Evolutionary conservation across 2,797 vertebrate genomes (phyloP), one percentile per base, ranked within the genome.

Genomic region (Diglossa cyanea): DNA sequence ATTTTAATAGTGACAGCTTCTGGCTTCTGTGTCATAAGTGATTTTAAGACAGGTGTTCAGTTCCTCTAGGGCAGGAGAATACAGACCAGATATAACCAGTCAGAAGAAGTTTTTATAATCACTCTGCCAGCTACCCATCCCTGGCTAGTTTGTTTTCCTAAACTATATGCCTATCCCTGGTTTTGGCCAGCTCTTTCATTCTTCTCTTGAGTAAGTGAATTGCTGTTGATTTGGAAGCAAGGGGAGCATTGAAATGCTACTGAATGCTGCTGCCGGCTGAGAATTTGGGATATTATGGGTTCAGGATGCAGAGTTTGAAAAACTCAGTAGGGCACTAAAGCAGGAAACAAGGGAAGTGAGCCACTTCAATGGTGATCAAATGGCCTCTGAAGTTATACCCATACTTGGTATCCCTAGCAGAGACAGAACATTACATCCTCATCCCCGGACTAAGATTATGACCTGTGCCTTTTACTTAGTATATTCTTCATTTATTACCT

Each of bases 361-460:
- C 17, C 10, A 3, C 45, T 55, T 63, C 14, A 45, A 1, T 40
- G 50, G 16, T 18, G 67, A 13, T 20, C 5, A 5, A 74, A 24
- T 13, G 47, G 19, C 33, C 15, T 70, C 44, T 66, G 55, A 73
- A 67, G 28, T 39, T 63, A 18, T 14, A 42, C 3, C 7, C 10
- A 11, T 3, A 3, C 17, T 33, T 54, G 23, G 6, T 50, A 70
- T 37, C 35, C 14, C 16, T 50, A 10, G 11, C 15, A 50, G 40
- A 65, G 9, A 37, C 58, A 20, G 14, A 74, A 23, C 0, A 3
- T 40, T 44, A 6, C 7, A 20, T 42, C 13, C 9, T 2, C 1
- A 58, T 76, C 11, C 15, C 13, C 33, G 16, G 11, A 5, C 17
- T 50, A 25, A 54, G 14, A 40, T 58, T 79, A 55, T 40, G 10